Evolutionary conservation across 2,113 vertebrate genomes (phyloP).

Genomic region (Murina feae): DNA sequence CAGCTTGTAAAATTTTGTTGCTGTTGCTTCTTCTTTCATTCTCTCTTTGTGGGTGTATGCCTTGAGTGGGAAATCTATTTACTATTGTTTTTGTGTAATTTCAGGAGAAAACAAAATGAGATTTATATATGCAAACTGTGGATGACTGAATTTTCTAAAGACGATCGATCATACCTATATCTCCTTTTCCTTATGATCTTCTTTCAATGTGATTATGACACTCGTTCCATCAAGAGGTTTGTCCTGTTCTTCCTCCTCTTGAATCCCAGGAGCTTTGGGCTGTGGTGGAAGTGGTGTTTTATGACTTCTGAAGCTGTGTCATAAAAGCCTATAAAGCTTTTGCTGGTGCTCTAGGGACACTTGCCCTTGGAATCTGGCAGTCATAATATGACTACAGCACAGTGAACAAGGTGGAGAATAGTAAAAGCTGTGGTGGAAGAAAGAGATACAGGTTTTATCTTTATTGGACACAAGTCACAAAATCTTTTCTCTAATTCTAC

Average conservation of each 20-base stretch:
- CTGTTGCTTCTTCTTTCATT: slow-evolving; percentile 1
- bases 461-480: neutral
- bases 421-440: neutral
- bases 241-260: neutral
- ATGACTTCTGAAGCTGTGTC: neutral
- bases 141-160: neutral
- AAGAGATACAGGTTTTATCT: neutral
- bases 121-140: neutral
- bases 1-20: slow-evolving; percentile 29
- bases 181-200: neutral
- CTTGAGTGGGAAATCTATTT: neutral
- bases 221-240: neutral
- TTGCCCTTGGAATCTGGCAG: neutral
- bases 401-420: neutral
- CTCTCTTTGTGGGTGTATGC: neutral
- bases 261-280: neutral
- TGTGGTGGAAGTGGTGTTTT: neutral
- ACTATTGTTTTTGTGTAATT: slow-evolving; percentile 32
- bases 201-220: neutral
- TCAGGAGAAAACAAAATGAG: neutral
- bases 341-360: neutral
- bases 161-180: neutral
- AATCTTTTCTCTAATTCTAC: neutral
- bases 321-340: neutral
- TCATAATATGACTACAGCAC: neutral